Evolutionary conservation across 2,797 vertebrate species (phyloP).

Genomic region (Graptemys geographica): DNA sequence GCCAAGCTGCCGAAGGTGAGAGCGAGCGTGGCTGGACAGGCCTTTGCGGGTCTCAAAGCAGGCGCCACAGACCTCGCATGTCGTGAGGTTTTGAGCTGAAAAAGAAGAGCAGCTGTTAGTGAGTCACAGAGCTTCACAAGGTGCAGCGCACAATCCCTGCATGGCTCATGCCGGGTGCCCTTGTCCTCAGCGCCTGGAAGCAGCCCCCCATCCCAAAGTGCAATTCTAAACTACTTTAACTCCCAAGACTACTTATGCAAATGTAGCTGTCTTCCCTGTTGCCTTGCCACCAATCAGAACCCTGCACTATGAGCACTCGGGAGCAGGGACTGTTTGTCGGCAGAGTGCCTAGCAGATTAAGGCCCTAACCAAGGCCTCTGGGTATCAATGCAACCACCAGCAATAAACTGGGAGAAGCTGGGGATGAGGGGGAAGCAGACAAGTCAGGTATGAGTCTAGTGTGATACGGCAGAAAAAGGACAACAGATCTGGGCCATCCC

Average conservation of each 20-base stretch:
- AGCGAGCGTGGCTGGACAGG: slow-evolving; percentile 92
- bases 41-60: slow-evolving; percentile 91
- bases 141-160: neutral
- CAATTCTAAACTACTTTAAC: neutral
- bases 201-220: neutral
- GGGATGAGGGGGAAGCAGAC: neutral
- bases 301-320: neutral
- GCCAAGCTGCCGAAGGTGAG: slow-evolving; percentile 92
- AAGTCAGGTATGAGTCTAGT: neutral
- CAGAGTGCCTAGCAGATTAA: neutral
- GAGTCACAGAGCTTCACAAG: neutral
- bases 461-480: neutral
- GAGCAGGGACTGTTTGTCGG: neutral
- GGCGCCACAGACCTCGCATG: slow-evolving; percentile 91
- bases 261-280: neutral
- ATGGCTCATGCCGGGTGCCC: neutral
- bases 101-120: slow-evolving; percentile 41
- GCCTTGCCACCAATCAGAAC: neutral
- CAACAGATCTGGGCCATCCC: neutral
- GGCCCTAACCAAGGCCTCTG: neutral
- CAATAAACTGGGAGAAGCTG: too few relatives aligned
- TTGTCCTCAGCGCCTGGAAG: neutral
- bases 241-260: neutral
- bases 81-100: slow-evolving; percentile 82
- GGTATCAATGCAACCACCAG: neutral